These are phyloP conservation scores for Dendroctonus valens DNA, from an alignment of 1,140 invertebrate genomes.

Conservation along the genomic window DNA sequence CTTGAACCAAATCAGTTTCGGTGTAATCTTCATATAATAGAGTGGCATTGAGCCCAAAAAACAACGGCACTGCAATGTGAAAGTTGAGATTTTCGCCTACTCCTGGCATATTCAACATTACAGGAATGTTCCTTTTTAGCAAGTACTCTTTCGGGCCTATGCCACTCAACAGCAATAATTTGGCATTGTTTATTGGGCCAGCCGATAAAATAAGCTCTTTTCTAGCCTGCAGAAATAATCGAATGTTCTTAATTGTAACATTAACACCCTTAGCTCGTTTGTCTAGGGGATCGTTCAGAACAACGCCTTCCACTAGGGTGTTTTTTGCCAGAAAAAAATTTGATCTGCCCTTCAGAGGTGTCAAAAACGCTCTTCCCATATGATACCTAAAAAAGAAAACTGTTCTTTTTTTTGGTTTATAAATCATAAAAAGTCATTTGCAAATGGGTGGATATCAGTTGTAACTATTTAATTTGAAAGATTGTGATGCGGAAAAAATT, in stretches of 20 bases:
- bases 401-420: conserved; percentile 1
- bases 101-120: conserved; percentile 52
- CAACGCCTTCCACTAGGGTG: conserved; percentile 53
- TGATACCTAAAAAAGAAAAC: conserved; percentile 55
- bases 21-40: conserved; percentile 21
- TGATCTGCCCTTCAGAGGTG: conserved; percentile 56
- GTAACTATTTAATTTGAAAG: too few species aligned
- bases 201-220: conserved; percentile 70
- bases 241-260: conserved; percentile 51
- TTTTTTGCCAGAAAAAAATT: conserved; percentile 71
- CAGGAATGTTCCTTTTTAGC: conserved; percentile 47
- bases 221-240: conserved; percentile 50
- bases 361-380: conserved; percentile 62
- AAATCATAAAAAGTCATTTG: background rate
- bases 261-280: conserved; percentile 47
- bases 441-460: too few species aligned
- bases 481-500: too few species aligned
- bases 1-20: conserved; percentile 31
- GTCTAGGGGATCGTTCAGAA: conserved; percentile 54
- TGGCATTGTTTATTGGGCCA: conserved; percentile 74
- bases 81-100: conserved; percentile 58
- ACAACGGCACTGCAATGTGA: conserved; percentile 49
- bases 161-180: conserved; percentile 76
- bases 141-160: conserved; percentile 66
- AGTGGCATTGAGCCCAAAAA: conserved; percentile 23